Conservation (phyloP, 2,888 invertebrate genomes). For the Labia minor region DNA sequence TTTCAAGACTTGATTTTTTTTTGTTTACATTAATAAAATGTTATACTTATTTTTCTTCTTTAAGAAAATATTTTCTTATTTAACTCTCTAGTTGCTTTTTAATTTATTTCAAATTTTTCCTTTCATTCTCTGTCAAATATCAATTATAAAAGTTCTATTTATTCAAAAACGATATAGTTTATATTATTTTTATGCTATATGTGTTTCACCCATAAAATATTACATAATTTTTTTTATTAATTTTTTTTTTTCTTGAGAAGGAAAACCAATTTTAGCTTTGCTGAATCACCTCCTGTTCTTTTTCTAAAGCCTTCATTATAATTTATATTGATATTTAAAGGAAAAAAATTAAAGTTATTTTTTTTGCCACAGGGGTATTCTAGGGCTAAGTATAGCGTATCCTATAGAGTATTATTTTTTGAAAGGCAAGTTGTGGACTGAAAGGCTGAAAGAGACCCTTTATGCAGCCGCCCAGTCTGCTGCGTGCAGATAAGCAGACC, state of each 20-base stretch:
- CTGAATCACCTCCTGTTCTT: not conserved
- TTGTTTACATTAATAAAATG: too few species aligned
- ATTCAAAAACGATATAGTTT: too few species aligned
- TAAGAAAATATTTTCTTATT: too few species aligned
- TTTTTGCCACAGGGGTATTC: not conserved
- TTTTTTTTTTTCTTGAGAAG: not conserved
- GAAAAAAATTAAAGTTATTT: not conserved
- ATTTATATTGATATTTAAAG: conserved; percentile 13
- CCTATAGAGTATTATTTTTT: not conserved
- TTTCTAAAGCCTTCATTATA: conserved; percentile 2
- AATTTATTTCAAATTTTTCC: too few species aligned
- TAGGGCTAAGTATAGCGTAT: not conserved
- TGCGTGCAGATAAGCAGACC: not conserved
- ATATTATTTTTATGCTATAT: not conserved
- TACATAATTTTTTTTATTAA: not conserved
- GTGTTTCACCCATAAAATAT: not conserved
- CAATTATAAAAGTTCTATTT: too few species aligned
- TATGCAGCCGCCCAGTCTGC: not conserved
- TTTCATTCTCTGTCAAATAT: too few species aligned
- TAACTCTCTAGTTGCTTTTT: too few species aligned
- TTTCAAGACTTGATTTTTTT: too few species aligned
- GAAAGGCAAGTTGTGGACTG: not conserved
- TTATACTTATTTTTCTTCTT: too few species aligned
- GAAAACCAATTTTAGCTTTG: conserved; percentile 7
- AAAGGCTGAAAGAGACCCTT: not conserved